A percentile compares a stretch with the other conserved stretches of the same genome.
Evolutionary conservation across 1,140 invertebrate species (phyloP).

Genomic region (Drosophila varians): DNA sequence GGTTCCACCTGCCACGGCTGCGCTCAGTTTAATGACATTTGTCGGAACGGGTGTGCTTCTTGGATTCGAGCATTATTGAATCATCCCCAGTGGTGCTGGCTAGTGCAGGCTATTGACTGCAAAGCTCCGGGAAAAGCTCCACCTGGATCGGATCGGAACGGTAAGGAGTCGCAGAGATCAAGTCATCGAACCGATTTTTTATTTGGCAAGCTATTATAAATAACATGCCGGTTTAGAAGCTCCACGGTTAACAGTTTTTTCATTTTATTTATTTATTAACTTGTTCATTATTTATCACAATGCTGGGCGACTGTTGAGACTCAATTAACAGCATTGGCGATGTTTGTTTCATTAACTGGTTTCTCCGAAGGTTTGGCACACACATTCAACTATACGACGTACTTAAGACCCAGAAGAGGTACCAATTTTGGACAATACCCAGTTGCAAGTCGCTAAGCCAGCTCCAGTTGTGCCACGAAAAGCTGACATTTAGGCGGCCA

Average conservation of each 20-base stretch:
- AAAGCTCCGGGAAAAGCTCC: constrained; percentile 3
- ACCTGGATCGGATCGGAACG: no score
- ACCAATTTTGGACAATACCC: neutral
- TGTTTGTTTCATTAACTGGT: constrained; percentile 29
- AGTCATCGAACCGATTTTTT: constrained; percentile 3
- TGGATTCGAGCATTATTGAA: constrained; percentile 39
- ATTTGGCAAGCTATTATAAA: constrained; percentile 7
- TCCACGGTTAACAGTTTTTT: neutral
- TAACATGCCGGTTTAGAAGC: constrained; percentile 8
- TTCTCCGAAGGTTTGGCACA: constrained; percentile 9
- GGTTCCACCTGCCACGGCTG: constrained; percentile 21
- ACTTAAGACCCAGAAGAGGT: neutral
- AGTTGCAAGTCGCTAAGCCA: neutral
- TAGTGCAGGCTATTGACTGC: constrained; percentile 10
- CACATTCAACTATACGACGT: neutral
- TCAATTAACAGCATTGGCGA: constrained; percentile 14
- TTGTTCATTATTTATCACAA: constrained; percentile 22
- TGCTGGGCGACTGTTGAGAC: constrained; percentile 6
- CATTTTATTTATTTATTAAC: constrained; percentile 22
- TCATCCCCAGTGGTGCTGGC: constrained; percentile 13
- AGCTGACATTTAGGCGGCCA: constrained; percentile 32
- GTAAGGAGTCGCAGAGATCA: neutral
- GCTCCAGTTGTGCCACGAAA: constrained; percentile 19
- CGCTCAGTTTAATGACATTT: constrained; percentile 60
- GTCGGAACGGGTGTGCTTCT: constrained; percentile 25